Percentiles rank a stretch among this genome's conserved stretches.
These are phyloP conservation scores for Perizoma flavofasciatum DNA, from an alignment of 2,888 invertebrate genomes.

Conservation along the genomic window DNA sequence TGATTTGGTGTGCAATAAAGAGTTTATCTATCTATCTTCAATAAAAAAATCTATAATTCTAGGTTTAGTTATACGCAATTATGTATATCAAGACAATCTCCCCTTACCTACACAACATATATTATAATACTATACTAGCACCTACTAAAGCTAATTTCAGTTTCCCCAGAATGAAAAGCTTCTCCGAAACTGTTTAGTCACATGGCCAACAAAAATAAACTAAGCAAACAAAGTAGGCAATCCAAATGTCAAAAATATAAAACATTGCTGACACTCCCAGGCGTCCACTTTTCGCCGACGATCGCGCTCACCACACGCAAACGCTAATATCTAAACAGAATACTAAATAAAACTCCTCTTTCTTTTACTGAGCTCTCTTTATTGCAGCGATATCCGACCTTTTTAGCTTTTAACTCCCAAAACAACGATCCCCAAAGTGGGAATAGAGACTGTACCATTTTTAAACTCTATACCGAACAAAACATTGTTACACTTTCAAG, in stretches of 20 bases:
- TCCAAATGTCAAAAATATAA: conserved; percentile 39
- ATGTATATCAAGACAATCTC: no score
- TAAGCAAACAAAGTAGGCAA: conserved; percentile 27
- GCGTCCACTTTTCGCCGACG: conserved; percentile 31
- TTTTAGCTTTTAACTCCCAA: conserved; percentile 35
- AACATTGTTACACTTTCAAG: conserved; percentile 52
- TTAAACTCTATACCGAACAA: conserved; percentile 45
- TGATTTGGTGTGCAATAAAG: no score
- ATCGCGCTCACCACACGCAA: conserved; percentile 34
- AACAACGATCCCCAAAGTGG: conserved; percentile 39
- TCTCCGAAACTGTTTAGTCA: conserved; percentile 15
- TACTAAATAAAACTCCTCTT: conserved; percentile 36
- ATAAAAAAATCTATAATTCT: no score
- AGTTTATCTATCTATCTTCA: no score
- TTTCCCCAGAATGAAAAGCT: conserved; percentile 4
- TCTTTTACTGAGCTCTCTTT: conserved; percentile 32
- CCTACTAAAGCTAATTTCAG: background rate
- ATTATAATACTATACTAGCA: no score
- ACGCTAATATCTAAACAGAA: conserved; percentile 35
- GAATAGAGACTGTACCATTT: conserved; percentile 39
- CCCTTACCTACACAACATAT: no score
- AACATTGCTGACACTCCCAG: conserved; percentile 37
- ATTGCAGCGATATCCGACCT: conserved; percentile 38
- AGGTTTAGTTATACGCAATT: no score
- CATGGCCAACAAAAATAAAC: conserved; percentile 26